phyloP scores from a whole-genome alignment of 2,797 vertebrate genomes.

The Scomberomorus guttatus region DNA sequence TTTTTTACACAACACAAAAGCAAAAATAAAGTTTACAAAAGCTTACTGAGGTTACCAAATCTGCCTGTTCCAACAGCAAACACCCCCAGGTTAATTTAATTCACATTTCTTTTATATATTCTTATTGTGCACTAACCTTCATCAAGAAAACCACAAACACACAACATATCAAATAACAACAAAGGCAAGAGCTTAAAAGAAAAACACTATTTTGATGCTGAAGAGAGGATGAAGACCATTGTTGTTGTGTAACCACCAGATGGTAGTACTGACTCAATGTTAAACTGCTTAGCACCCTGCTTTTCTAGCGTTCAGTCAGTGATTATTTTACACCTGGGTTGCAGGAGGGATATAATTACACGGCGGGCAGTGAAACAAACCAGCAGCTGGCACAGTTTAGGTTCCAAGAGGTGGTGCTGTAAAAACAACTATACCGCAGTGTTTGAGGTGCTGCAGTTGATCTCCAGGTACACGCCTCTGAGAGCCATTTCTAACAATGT shows the following conservation, averaged over 20 bases:
- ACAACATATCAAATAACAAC: not conserved
- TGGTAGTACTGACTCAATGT: conserved; percentile 24
- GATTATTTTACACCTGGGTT: not conserved
- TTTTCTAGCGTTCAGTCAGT: not conserved
- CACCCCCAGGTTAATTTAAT: not conserved
- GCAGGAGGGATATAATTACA: not conserved
- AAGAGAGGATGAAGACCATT: not conserved
- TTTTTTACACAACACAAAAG: too few relatives aligned
- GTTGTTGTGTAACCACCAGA: conserved; percentile 46
- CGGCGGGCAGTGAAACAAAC: not conserved
- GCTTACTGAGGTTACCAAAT: too few relatives aligned
- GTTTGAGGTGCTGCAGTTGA: not conserved
- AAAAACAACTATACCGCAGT: conserved; percentile 6
- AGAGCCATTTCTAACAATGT: not conserved
- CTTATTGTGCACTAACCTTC: not conserved
- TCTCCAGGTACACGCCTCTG: not conserved
- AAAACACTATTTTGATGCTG: not conserved
- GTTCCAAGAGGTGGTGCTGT: not conserved
- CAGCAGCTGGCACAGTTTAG: conserved; percentile 5
- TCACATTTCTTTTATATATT: not conserved
- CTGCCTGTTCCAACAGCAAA: too few relatives aligned
- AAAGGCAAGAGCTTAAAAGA: not conserved
- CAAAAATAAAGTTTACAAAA: too few relatives aligned
- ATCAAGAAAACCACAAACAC: not conserved
- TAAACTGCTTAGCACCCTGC: not conserved